Evolutionary conservation across 2,888 invertebrate genomes (phyloP), one percentile per base, ranked within the genome.

Genomic region (Odontocolon sp.): DNA sequence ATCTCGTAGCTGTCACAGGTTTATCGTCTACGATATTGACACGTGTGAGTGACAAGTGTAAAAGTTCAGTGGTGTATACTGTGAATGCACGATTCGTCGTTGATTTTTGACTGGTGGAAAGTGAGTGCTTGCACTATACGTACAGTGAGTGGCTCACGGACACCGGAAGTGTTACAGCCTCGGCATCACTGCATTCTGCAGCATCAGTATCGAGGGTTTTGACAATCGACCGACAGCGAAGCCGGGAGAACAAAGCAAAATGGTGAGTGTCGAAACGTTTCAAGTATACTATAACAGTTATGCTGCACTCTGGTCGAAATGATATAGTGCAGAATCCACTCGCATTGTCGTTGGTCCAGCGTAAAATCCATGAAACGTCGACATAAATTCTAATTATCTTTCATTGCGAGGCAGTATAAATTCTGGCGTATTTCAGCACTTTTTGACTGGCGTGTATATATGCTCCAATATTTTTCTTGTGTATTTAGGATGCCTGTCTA

Each of bases 51-150:
- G 63, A 57, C 50, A 31, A 78, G 63, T 68, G 75, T 63, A 16
- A 26, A 42, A 67, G 66, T 57, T 75, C 71, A 57, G 76, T 71
- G 69, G 16, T 9, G 63, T 52, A 18, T 33, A 52, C 56, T 59
- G 54, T 54, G 61, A 63, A 67, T 40, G 36, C 18, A 57, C 68
- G 64, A 50, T 64, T 64, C 33, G 14, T 50, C 42, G 59, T 64
- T 56, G 68, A 77, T 72, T 57, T 68, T 77, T 57, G 50, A 72
- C 52, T 40, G 63, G 63, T 54, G 61, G 23, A 40, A 74, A 38
- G 63, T 6, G 59, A 76, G 76, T 70, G 76, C 18, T 50, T 66
- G 50, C 23, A 14, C 47, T 33, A 23, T 56, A 14, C 70, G 61
- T 67, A 59, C 54, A 50, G 11, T 52, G 45, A 70, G 61, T 70